Base-by-base conservation (phyloP, 2,888 invertebrate species). In the Drosophila fulvimacula region DNA sequence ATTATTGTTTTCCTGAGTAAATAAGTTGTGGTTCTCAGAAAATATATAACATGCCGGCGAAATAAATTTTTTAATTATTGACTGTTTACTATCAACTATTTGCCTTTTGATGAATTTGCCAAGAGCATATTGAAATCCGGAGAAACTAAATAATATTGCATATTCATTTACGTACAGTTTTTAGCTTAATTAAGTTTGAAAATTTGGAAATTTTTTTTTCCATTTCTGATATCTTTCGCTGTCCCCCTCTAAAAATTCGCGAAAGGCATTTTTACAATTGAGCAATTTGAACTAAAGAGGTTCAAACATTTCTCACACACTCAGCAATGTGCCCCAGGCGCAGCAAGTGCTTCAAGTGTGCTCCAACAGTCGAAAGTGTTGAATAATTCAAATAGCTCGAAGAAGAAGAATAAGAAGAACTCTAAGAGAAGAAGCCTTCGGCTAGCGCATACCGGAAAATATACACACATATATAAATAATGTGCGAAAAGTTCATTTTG, bases 401-500 rank as follows among this genome's bases (percentile, higher is more conserved):
- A 64, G 63, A 39, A 46, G 51, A 55, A 13, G 51, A 34, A 36
- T n/a, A 2, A 27, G 19, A 39, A 41, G 27, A 41, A 34, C 21
- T 39, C 27, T 11, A 15, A 15, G 66, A 52, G 59, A 57, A 46
- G 32, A 36, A 21, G 52, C 15, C 63, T 51, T 48, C 46, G 42
- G 60, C 42, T 72, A 68, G 79, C 82, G 69, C 73, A 82, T 81
- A 73, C 76, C 79, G 73, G 70, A 81, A 58, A 64, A 48, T 44
- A 44, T 15, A 19, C 19, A 39, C 3, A 13, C 1, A 39, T 21
- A 63, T 61, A 46, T 44, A 69, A 73, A 71, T 67, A 39, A 69
- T 72, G 70, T 68, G 66, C 59, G 57, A 68, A 69, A 73, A 73
- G 79, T 69, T 82, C 76, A 73, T 82, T 82, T 85, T 76, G 80